These are phyloP conservation scores for Drosophila ambigua DNA, from an alignment of 1,140 invertebrate genomes.

Conservation along the genomic window DNA sequence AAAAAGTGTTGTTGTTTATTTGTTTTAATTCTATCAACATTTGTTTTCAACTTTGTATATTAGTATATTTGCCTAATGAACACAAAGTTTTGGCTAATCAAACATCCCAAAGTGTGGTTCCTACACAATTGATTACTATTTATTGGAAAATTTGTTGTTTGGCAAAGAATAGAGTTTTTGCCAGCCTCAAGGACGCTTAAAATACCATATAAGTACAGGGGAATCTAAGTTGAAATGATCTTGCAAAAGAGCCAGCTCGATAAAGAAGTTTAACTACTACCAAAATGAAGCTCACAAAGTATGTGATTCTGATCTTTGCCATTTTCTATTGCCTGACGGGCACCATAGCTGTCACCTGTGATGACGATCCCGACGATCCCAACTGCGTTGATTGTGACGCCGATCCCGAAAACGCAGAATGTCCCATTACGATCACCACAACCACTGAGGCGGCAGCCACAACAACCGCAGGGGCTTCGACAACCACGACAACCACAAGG, in stretches of 20 bases:
- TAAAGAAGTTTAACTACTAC: background rate
- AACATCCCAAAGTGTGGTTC: too few species aligned
- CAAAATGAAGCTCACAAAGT: slow-evolving; percentile 2
- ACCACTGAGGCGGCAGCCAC: slow-evolving; percentile 3
- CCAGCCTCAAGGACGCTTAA: too few species aligned
- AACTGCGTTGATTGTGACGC: slow-evolving; percentile 8
- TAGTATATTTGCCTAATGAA: too few species aligned
- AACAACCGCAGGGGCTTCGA: background rate
- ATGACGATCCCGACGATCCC: slow-evolving; percentile 5
- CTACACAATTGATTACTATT: too few species aligned
- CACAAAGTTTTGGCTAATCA: too few species aligned
- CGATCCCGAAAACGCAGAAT: slow-evolving; percentile 12
- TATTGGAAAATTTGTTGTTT: background rate
- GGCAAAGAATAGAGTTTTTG: background rate
- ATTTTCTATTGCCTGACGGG: slow-evolving; percentile 14
- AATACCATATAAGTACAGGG: slow-evolving; percentile 3
- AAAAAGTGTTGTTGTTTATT: too few species aligned
- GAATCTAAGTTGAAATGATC: background rate
- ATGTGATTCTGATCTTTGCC: background rate
- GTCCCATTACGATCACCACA: background rate
- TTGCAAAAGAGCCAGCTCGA: background rate
- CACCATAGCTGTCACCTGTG: slow-evolving; percentile 5
- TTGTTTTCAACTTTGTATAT: too few species aligned
- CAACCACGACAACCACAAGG: slow-evolving; percentile 6
- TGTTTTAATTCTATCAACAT: too few species aligned